Percentiles rank a stretch among this genome's conserved stretches.
phyloP scores from a whole-genome alignment of 2,797 vertebrate species.

The Acipenser transmontanus region DNA sequence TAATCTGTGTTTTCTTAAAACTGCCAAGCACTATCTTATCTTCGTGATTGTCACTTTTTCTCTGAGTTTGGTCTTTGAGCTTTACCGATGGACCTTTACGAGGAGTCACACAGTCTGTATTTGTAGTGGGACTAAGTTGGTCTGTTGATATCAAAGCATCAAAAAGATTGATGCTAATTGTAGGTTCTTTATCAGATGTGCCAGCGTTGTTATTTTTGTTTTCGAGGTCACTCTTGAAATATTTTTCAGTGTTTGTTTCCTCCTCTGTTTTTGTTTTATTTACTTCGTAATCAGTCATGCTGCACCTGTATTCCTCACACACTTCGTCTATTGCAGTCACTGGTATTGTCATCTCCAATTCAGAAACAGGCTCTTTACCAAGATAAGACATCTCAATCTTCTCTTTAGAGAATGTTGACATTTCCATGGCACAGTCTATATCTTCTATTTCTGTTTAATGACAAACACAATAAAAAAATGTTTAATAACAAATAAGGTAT shows the following conservation, averaged over 20 bases:
- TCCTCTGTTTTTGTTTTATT: not conserved
- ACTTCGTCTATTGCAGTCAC: slow-evolving; percentile 84
- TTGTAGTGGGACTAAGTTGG: too few species aligned
- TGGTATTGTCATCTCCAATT: slow-evolving; percentile 67
- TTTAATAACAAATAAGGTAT: not conserved
- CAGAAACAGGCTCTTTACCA: slow-evolving; percentile 34
- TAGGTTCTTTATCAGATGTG: slow-evolving; percentile 34
- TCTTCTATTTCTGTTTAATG: slow-evolving; percentile 53
- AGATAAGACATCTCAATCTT: slow-evolving; percentile 23
- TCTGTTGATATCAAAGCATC: too few species aligned
- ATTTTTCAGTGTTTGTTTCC: slow-evolving; percentile 24
- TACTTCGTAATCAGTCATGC: slow-evolving; percentile 31
- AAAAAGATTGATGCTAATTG: too few species aligned
- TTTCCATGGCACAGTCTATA: slow-evolving; percentile 27
- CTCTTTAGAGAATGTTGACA: slow-evolving; percentile 32
- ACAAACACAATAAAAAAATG: slow-evolving; percentile 22
- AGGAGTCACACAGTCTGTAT: too few species aligned
- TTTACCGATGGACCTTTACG: too few species aligned
- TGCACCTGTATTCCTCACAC: slow-evolving; percentile 47
- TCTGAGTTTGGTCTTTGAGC: too few species aligned
- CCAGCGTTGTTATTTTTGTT: slow-evolving; percentile 74
- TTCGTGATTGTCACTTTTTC: too few species aligned
- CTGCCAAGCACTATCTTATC: too few species aligned
- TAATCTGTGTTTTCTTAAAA: not conserved
- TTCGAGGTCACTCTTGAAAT: slow-evolving; percentile 35